Base-by-base conservation (phyloP, 1,140 invertebrate genomes). In the Hylyphantes graminicola region DNA sequence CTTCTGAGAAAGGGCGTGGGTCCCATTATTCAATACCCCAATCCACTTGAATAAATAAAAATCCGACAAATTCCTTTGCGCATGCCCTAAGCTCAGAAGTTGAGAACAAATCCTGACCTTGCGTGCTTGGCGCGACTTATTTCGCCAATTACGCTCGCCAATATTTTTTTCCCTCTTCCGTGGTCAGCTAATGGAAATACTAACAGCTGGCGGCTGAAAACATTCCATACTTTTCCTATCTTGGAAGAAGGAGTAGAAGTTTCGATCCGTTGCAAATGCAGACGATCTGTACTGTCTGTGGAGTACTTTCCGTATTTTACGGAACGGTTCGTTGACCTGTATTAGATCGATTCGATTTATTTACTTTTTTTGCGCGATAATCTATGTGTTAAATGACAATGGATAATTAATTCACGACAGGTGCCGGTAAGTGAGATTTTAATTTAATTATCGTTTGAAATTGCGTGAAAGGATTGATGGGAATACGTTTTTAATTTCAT, bases 311-410 rank as follows among this genome's bases (percentile, higher is more conserved):
- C 15, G 50, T 70, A 70, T 51, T 70, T 53, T 19, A n/a, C 35
- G 15, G 13, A n/a, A n/a, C 48, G 50, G 67, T 70, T 70, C 67
- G 67, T 70, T 70, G 67, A 70, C 67, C 67, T 51, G 53, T 35
- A 35, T 35, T 35, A 35, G 35, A 35, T 35, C 35, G 35, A 35
- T 35, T 35, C 35, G 35, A 35, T 35, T 35, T 35, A 35, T 35
- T 35, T 35, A 2, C 5, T 35, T 35, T 35, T 35, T 35, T 5
- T 1, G 35, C 35, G 35, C 35, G 35, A 35, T 5, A 35, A 35
- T 35, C 35, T 35, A 35, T 35, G 35, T 35, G 35, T 35, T 35
- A n/a, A n/a, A n/a, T n/a, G 35, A 35, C 35, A 35, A 35, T 35
- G 35, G 35, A 35, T 35, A 35, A 35, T 35, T 35, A 35, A 35